phyloP scores from a whole-genome alignment of 2,888 invertebrate species.

The Lasioglossum pauxillum region DNA sequence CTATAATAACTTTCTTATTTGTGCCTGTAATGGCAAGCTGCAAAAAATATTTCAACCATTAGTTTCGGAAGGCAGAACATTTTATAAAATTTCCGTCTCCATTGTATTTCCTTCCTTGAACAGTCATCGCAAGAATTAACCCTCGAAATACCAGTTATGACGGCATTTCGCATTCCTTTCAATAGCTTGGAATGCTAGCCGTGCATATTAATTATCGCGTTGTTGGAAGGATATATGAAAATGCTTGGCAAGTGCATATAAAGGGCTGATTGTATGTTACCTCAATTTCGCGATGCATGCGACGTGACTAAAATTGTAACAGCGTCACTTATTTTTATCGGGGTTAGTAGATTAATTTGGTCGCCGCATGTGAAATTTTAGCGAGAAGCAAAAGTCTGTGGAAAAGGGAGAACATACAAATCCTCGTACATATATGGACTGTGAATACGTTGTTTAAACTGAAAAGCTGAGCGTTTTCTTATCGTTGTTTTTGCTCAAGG shows the following conservation, averaged over 20 bases:
- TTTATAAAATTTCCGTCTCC: background rate
- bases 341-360: background rate
- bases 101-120: background rate
- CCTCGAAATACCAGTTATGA: background rate
- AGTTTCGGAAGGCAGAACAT: background rate
- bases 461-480: background rate
- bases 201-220: constrained; percentile 2
- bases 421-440: background rate
- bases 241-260: background rate
- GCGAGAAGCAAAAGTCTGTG: background rate
- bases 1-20: too few species aligned
- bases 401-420: background rate
- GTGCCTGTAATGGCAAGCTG: too few species aligned
- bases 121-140: background rate
- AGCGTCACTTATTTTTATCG: background rate
- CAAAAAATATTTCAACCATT: too few species aligned
- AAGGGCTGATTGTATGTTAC: background rate
- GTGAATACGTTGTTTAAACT: background rate
- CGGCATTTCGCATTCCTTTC: background rate
- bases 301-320: background rate
- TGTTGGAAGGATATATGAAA: background rate
- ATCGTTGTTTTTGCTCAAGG: background rate
- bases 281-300: background rate
- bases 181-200: background rate
- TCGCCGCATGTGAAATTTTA: background rate